Conservation (phyloP, 2,113 vertebrate species). For the Odocoileus hemionus region DNA sequence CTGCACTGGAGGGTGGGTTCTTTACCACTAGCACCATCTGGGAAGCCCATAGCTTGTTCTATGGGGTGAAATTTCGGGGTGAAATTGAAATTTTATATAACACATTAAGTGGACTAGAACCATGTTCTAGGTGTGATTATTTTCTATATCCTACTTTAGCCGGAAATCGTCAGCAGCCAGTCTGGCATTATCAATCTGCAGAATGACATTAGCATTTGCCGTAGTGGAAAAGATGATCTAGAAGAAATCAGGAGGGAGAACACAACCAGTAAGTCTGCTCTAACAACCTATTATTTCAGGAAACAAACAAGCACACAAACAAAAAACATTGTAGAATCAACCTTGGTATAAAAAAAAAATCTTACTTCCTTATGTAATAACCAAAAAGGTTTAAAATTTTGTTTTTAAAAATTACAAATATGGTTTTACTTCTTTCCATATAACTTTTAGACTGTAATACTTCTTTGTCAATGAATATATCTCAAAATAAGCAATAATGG, state of each 20-base stretch:
- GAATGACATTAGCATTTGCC: slow-evolving; percentile 83
- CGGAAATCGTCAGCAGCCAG: slow-evolving; percentile 90
- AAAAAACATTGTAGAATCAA: neutral
- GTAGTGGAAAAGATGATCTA: slow-evolving; percentile 81
- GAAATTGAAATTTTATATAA: neutral
- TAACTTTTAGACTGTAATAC: neutral
- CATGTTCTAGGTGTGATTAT: neutral
- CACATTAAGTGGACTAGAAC: neutral
- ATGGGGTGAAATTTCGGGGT: neutral
- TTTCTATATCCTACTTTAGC: slow-evolving; percentile 83
- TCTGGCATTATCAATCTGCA: slow-evolving; percentile 90
- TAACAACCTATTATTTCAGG: neutral
- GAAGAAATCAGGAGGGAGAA: neutral
- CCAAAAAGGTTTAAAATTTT: neutral
- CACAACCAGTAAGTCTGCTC: neutral
- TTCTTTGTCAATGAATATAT: neutral
- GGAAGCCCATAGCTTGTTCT: neutral
- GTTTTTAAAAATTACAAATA: neutral
- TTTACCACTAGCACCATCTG: neutral
- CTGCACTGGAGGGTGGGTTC: neutral
- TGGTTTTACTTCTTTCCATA: neutral
- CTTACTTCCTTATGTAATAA: neutral
- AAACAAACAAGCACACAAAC: neutral
- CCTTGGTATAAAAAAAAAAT: neutral
- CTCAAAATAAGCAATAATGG: neutral